Percentiles rank a stretch among this genome's conserved stretches.
These are phyloP conservation scores for Anguilla japonica DNA, from an alignment of 2,113 vertebrate species.

Conservation along the genomic window DNA sequence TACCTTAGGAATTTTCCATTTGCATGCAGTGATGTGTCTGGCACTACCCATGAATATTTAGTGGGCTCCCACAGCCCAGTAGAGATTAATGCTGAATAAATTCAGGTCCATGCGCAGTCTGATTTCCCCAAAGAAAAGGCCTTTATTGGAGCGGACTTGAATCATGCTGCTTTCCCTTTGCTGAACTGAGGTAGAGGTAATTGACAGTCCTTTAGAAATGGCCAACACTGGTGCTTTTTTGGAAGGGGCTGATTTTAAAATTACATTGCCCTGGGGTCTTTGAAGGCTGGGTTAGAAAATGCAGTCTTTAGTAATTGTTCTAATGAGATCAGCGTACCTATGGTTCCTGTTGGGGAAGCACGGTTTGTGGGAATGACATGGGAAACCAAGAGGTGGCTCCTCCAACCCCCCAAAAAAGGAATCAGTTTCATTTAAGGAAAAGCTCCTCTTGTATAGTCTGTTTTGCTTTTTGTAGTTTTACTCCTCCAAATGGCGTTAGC, in stretches of 20 bases:
- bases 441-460: constrained; percentile 34
- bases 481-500: constrained; percentile 34
- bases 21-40: constrained; percentile 64
- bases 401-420: constrained; percentile 35
- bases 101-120: constrained; percentile 71
- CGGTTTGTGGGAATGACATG: constrained; percentile 68
- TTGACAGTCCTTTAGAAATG: constrained; percentile 72
- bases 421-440: constrained; percentile 37
- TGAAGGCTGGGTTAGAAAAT: constrained; percentile 59
- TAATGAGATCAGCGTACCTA: constrained; percentile 66
- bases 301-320: constrained; percentile 66
- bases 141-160: constrained; percentile 80
- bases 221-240: constrained; percentile 73
- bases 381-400: constrained; percentile 51
- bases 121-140: constrained; percentile 80
- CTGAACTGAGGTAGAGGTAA: constrained; percentile 70
- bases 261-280: constrained; percentile 59
- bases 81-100: constrained; percentile 65
- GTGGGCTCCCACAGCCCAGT: constrained; percentile 72
- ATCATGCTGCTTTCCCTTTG: constrained; percentile 76
- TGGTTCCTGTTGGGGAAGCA: constrained; percentile 67
- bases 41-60: constrained; percentile 74
- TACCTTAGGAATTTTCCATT: constrained; percentile 53
- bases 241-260: constrained; percentile 70
- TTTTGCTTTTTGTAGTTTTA: constrained; percentile 33